Base-by-base conservation (phyloP, 2,113 vertebrate genomes). In the Myiozetetes cayanensis region DNA sequence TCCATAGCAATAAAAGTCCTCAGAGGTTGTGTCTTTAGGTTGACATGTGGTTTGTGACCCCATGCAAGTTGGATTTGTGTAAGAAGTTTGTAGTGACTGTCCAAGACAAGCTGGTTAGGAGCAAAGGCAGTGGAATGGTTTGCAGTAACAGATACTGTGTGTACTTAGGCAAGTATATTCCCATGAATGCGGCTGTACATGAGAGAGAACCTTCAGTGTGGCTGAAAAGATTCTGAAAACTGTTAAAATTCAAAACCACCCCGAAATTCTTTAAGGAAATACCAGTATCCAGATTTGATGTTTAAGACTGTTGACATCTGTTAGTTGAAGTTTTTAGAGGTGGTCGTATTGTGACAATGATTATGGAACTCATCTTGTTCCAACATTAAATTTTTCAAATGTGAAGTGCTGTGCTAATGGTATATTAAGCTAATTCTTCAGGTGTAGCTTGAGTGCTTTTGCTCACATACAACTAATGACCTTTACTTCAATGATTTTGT, bases 141-240 rank as follows among this genome's bases (percentile, higher is more conserved):
- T 77, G 52, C 50, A 16, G 4, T 47, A 44, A 49, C 10, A 53
- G n/a, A n/a, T 53, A 52, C 61, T 43, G n/a, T 22, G 35, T 67
- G 20, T 49, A 33, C 52, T 59, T 66, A 59, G 14, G 53, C 53
- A 56, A 47, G 33, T 7, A 14, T 47, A 14, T 52, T 63, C 8
- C 71, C 8, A 20, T 1, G 0, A 30, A 37, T 0, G 0, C 14
- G 37, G 20, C 47, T 43, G 30, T 82, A n/a, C 7, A 1, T 49
- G 30, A 28, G 55, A 44, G 44, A 47, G 28, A n/a, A 44, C 46
- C 12, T 4, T n/a, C 28, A 49, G 10, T 39, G 59, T 25, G 25
- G 27, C 8, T 41, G 27, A 44, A 35, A 75, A 61, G 46, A 43
- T 49, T 72, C n/a, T 71, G 31, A 72, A 47, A 59, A 31, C 30